phyloP scores from a whole-genome alignment of 2,797 vertebrate genomes.

The Propithecus perrieri region DNA sequence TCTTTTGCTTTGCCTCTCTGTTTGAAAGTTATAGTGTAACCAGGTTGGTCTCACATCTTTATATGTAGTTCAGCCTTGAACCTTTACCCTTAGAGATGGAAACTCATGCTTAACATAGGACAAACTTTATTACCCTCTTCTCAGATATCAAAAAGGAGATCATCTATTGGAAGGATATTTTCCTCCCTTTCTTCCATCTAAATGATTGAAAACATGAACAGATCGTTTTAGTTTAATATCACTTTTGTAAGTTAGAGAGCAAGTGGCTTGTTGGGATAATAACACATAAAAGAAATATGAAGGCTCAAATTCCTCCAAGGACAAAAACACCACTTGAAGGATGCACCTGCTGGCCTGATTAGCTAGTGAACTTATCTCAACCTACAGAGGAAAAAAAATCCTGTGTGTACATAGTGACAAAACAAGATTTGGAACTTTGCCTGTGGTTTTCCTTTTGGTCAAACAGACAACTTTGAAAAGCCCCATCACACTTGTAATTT shows the following conservation, averaged over 20 bases:
- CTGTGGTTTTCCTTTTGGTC: not conserved
- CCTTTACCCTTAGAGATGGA: constrained; percentile 52
- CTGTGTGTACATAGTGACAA: not conserved
- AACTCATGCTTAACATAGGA: constrained; percentile 9
- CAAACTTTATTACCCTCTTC: constrained; percentile 42
- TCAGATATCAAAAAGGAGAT: constrained; percentile 49
- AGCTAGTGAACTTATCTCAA: constrained; percentile 49
- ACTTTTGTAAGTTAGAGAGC: constrained; percentile 26
- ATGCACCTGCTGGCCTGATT: constrained; percentile 30
- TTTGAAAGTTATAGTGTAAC: constrained; percentile 37
- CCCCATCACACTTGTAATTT: not conserved
- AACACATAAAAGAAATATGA: constrained; percentile 57
- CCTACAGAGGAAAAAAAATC: not conserved
- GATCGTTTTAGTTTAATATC: constrained; percentile 34
- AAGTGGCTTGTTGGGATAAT: constrained; percentile 57
- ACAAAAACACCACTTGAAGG: constrained; percentile 40
- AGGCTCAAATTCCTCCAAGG: constrained; percentile 45
- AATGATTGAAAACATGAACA: constrained; percentile 46
- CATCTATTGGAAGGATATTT: constrained; percentile 53
- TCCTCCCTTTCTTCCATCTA: constrained; percentile 41
- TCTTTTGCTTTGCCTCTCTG: not conserved
- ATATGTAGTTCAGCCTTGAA: constrained; percentile 33
- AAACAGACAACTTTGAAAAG: constrained; percentile 29
- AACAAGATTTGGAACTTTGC: constrained; percentile 17
- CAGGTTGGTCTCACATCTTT: not conserved